phyloP scores from a whole-genome alignment of 2,113 vertebrate genomes.

The Dascyllus trimaculatus region DNA sequence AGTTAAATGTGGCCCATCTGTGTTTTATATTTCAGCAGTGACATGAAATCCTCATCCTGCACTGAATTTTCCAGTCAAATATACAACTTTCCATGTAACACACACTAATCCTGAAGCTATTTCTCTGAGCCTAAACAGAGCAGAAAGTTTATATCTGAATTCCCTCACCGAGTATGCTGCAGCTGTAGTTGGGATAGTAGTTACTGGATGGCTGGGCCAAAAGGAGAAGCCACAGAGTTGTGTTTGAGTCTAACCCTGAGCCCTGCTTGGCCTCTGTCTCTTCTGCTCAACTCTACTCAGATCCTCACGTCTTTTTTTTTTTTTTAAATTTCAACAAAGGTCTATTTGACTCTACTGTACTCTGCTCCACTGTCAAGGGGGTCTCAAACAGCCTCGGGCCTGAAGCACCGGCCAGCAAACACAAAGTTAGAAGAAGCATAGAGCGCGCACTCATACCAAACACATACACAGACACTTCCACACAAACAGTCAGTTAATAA shows the following conservation, averaged over 20 bases:
- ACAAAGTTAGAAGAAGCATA: conserved; percentile 69
- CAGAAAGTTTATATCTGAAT: conserved; percentile 72
- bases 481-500: conserved; percentile 73
- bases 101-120: conserved; percentile 75
- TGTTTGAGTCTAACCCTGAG: conserved; percentile 68
- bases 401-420: conserved; percentile 68
- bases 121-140: conserved; percentile 77
- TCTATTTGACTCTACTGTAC: conserved; percentile 61
- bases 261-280: conserved; percentile 53
- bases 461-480: conserved; percentile 68
- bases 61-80: conserved; percentile 71
- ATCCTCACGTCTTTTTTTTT: conserved; percentile 37
- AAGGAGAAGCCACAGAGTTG: conserved; percentile 67
- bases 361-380: conserved; percentile 34
- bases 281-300: conserved; percentile 42
- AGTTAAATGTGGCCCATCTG: conserved; percentile 66
- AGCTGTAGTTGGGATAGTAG: conserved; percentile 62
- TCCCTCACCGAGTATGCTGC: conserved; percentile 42
- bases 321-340: conserved; percentile 39
- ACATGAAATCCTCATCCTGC: conserved; percentile 69
- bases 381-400: conserved; percentile 70
- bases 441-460: conserved; percentile 58
- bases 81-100: conserved; percentile 74
- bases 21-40: conserved; percentile 68
- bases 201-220: conserved; percentile 44